Conservation (phyloP, 2,113 vertebrate species). For the Tautogolabrus adspersus region DNA sequence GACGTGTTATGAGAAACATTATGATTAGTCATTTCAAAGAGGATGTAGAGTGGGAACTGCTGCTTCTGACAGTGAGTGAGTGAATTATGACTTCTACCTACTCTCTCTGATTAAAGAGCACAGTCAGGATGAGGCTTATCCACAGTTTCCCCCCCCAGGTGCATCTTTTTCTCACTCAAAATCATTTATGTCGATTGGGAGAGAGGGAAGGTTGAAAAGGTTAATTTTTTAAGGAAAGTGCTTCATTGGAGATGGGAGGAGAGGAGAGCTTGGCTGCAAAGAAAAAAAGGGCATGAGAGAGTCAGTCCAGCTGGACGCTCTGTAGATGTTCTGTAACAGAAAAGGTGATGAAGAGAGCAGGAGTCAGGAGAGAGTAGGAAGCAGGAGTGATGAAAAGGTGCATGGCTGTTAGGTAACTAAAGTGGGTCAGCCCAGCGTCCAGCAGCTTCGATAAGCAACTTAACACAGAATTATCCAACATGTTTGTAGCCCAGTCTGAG, state of each 20-base stretch:
- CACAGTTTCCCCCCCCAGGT: not conserved
- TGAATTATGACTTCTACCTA: conserved; percentile 40
- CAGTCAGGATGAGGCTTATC: conserved; percentile 1
- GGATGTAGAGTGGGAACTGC: not conserved
- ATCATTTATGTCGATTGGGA: not conserved
- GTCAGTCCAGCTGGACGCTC: not conserved
- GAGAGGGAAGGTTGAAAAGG: not conserved
- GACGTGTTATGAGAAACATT: conserved; percentile 26
- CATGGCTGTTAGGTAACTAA: conserved; percentile 29
- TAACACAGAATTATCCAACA: conserved; percentile 4
- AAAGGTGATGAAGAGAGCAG: not conserved
- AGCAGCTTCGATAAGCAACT: conserved; percentile 30
- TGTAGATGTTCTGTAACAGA: conserved; percentile 9
- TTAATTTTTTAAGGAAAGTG: not conserved
- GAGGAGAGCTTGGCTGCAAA: not conserved
- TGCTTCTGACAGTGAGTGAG: conserved; percentile 1
- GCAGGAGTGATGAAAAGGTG: conserved; percentile 15
- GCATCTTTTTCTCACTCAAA: conserved; percentile 26
- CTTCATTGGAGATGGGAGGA: not conserved
- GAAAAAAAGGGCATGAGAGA: not conserved
- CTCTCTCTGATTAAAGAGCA: conserved; percentile 39
- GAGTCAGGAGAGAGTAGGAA: not conserved
- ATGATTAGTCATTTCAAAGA: conserved; percentile 51
- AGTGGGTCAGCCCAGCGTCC: conserved; percentile 38
- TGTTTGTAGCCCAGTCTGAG: not conserved